Evolutionary conservation across 2,797 vertebrate species (phyloP).

Genomic region (Limnodromus scolopaceus): DNA sequence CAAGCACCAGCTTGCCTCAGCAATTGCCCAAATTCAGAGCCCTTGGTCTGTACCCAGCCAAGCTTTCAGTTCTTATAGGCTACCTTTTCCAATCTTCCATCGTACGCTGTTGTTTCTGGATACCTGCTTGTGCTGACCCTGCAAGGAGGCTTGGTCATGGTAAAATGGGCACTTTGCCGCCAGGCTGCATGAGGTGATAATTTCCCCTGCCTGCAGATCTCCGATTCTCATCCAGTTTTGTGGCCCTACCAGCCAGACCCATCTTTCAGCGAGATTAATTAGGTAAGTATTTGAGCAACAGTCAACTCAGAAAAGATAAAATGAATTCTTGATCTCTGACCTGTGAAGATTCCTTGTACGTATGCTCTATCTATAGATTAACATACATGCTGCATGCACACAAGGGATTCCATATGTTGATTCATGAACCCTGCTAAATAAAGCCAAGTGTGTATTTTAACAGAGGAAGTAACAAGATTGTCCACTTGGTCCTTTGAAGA

Average conservation of each 20-base stretch:
- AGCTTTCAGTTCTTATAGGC: neutral
- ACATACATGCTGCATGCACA: neutral
- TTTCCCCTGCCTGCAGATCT: neutral
- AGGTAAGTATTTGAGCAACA: neutral
- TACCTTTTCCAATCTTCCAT: neutral
- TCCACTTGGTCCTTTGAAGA: neutral
- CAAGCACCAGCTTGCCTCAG: neutral
- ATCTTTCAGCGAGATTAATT: neutral
- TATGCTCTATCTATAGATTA: neutral
- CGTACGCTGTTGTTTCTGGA: neutral
- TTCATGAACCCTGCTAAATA: neutral
- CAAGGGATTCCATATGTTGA: neutral
- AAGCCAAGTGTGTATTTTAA: neutral
- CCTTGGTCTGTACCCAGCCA: neutral
- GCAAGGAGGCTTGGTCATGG: neutral
- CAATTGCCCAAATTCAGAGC: neutral
- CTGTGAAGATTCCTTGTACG: neutral
- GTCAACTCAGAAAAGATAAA: neutral
- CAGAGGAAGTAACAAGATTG: neutral
- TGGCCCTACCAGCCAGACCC: neutral
- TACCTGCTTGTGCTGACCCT: neutral
- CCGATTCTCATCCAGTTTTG: neutral
- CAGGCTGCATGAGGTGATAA: neutral
- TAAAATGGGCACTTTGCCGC: neutral
- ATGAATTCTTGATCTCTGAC: neutral